These are phyloP conservation scores for Nanorana parkeri DNA, from an alignment of 2,113 vertebrate genomes.

Conservation along the genomic window DNA sequence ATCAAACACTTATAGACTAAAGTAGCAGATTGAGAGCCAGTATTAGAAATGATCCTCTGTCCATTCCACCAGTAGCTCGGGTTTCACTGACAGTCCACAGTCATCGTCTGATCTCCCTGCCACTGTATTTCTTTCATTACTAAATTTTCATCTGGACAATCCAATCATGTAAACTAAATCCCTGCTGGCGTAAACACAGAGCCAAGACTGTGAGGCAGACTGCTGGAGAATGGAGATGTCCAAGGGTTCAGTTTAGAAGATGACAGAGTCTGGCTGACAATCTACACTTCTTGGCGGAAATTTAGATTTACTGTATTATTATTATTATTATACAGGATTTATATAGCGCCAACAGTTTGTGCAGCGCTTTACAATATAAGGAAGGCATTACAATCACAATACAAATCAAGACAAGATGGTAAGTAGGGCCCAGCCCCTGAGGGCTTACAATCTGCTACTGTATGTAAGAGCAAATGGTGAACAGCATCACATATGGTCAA, in stretches of 20 bases:
- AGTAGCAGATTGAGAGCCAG: conserved; percentile 24
- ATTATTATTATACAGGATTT: no score
- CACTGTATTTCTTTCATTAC: conserved; percentile 37
- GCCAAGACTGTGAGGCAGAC: conserved; percentile 1
- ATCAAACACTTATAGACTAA: conserved; percentile 49
- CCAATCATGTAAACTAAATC: conserved; percentile 21
- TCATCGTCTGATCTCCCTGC: conserved; percentile 21
- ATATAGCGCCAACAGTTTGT: no score
- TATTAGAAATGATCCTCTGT: conserved; percentile 35
- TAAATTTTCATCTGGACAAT: conserved; percentile 1
- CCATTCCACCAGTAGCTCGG: conserved; percentile 33
- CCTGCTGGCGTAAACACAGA: conserved; percentile 18
- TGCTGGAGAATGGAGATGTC: conserved; percentile 7
- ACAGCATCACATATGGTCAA: no score
- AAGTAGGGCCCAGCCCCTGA: no score
- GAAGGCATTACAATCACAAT: no score
- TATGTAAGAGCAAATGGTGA: background rate
- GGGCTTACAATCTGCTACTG: no score
- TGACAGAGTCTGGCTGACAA: conserved; percentile 31
- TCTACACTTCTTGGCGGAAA: conserved; percentile 21
- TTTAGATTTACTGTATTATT: conserved; percentile 16
- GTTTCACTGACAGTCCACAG: conserved; percentile 24
- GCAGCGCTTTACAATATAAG: no score
- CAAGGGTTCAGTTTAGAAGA: conserved; percentile 25
- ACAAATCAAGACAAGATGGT: no score